Conservation (phyloP, 2,797 vertebrate species). For the Tadarida brasiliensis region DNA sequence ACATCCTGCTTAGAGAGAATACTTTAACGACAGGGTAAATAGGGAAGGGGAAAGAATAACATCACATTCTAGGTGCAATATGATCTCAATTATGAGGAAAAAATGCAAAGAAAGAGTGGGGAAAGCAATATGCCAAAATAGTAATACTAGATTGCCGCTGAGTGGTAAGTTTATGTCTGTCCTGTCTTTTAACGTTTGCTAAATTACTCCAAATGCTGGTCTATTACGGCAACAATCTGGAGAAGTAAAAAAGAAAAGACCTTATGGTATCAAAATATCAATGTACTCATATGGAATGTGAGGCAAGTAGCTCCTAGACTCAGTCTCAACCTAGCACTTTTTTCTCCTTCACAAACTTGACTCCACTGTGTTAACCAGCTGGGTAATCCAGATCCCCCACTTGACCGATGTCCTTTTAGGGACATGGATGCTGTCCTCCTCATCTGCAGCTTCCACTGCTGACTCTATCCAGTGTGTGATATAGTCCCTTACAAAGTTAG, state of each 20-base stretch:
- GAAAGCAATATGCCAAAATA: slow-evolving; percentile 49
- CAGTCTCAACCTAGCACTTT: background rate
- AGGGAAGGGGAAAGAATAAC: background rate
- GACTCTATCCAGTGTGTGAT: background rate
- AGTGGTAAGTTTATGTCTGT: slow-evolving; percentile 13
- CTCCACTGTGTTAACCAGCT: background rate
- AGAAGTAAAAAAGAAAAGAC: background rate
- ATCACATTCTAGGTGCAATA: background rate
- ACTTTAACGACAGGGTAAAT: slow-evolving; percentile 55
- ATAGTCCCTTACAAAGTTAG: background rate
- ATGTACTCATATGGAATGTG: background rate
- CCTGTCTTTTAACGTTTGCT: slow-evolving; percentile 56
- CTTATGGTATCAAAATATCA: slow-evolving; percentile 11
- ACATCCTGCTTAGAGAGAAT: slow-evolving; percentile 5
- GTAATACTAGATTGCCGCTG: background rate
- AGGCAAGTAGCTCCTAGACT: slow-evolving; percentile 18
- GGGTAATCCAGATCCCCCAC: background rate
- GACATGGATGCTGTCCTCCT: background rate
- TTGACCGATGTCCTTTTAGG: background rate
- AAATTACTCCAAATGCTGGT: slow-evolving; percentile 54
- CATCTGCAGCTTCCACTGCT: background rate
- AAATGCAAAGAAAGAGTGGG: slow-evolving; percentile 24
- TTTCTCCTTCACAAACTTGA: background rate
- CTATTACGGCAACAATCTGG: background rate
- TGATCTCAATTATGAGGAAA: slow-evolving; percentile 55